Evolutionary conservation across 2,113 vertebrate genomes (phyloP).

Genomic region (Lynx canadensis): DNA sequence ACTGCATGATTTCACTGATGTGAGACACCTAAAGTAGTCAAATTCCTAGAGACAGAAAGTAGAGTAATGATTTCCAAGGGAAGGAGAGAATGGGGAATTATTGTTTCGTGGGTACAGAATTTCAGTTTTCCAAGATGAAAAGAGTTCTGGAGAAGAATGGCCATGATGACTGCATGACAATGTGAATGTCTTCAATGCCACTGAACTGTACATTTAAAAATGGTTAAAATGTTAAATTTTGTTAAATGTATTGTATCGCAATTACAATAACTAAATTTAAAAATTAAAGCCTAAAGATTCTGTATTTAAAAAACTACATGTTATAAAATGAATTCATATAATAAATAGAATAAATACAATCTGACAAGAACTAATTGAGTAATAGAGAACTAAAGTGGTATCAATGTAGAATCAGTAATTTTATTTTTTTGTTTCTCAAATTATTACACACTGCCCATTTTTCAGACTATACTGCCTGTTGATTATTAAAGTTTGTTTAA

Average conservation of each 20-base stretch:
- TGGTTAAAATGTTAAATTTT: background rate
- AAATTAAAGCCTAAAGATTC: background rate
- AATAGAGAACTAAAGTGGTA: background rate
- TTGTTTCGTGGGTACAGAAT: background rate
- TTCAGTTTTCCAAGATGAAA: constrained; percentile 26
- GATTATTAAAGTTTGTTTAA: constrained; percentile 37
- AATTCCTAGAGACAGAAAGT: constrained; percentile 22
- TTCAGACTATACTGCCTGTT: background rate
- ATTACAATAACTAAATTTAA: background rate
- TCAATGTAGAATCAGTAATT: background rate
- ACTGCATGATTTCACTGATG: background rate
- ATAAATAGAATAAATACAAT: constrained; percentile 9
- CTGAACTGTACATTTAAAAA: background rate
- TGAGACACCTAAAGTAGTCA: background rate
- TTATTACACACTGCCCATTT: background rate
- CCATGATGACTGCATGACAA: background rate
- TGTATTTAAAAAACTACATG: constrained; percentile 25
- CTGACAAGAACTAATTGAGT: constrained; percentile 9
- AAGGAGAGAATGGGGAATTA: background rate
- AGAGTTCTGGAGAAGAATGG: background rate
- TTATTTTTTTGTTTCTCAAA: constrained; percentile 18
- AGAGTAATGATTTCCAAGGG: background rate
- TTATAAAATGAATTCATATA: constrained; percentile 13
- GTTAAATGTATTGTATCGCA: background rate
- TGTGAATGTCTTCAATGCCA: background rate